A percentile compares a stretch with the other conserved stretches of the same genome.
Conservation (phyloP, 2,888 invertebrate species). For the Philopedon plagiatum region DNA sequence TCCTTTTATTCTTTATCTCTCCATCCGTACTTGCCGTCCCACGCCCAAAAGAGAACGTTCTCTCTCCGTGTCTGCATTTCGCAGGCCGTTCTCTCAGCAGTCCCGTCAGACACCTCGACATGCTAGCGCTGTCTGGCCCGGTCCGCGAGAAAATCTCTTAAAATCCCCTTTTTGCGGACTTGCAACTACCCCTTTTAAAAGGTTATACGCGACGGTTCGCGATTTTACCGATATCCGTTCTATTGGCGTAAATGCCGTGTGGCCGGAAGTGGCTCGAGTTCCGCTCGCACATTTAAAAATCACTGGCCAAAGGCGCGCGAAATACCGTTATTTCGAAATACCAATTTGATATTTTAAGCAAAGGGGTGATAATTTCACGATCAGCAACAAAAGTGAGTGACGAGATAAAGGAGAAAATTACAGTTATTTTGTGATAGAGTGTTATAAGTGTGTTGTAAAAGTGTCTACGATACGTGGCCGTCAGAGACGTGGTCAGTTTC, state of each 20-base stretch:
- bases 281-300: neutral
- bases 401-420: conserved; percentile 1
- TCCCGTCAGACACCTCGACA: conserved; percentile 47
- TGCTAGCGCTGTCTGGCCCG: conserved; percentile 37
- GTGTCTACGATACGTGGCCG: conserved; percentile 62
- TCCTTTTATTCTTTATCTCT: neutral
- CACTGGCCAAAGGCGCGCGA: neutral
- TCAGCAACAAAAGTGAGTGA: neutral
- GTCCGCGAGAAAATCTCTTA: conserved; percentile 30
- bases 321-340: conserved; percentile 9
- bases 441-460: conserved; percentile 57
- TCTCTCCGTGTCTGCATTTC: conserved; percentile 31
- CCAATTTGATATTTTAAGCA: neutral
- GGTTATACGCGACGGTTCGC: conserved; percentile 6
- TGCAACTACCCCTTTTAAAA: conserved; percentile 12
- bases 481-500: conserved; percentile 56
- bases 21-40: conserved; percentile 21
- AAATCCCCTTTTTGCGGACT: conserved; percentile 18
- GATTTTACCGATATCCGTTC: neutral
- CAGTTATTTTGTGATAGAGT: conserved; percentile 34
- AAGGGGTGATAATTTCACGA: neutral
- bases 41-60: conserved; percentile 34
- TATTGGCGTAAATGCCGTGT: neutral
- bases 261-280: conserved; percentile 1
- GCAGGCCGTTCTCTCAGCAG: conserved; percentile 43